phyloP scores from a whole-genome alignment of 1,140 invertebrate species.

The Aphis craccivora region DNA sequence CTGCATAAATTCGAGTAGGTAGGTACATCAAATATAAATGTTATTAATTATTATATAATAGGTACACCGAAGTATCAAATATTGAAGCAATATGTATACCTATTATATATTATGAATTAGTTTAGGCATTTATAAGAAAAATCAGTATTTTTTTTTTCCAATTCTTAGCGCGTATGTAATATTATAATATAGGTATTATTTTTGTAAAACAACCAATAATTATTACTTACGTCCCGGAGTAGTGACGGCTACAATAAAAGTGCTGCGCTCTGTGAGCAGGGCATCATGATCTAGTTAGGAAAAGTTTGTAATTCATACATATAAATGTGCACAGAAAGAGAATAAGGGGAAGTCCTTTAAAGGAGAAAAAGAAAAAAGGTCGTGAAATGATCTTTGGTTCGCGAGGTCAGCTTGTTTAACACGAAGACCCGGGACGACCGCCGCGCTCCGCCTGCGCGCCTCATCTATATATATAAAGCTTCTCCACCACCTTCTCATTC shows the following conservation, averaged over 20 bases:
- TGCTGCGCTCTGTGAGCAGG: constrained; percentile 24
- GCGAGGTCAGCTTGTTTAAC: constrained; percentile 38
- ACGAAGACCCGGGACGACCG: background rate
- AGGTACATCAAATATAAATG: no score
- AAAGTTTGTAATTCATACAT: background rate
- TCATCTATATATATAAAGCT: background rate
- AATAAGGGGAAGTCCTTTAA: background rate
- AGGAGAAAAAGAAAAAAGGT: background rate
- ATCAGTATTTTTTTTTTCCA: no score
- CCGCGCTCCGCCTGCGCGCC: background rate
- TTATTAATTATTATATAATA: no score
- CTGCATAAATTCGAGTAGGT: no score
- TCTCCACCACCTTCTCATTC: background rate
- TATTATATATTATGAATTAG: no score
- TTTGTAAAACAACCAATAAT: background rate
- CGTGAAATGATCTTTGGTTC: constrained; percentile 34
- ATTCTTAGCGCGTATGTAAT: no score
- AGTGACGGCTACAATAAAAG: background rate
- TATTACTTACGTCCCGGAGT: background rate
- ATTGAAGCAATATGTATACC: no score
- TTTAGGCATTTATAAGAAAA: no score
- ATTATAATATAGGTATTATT: background rate
- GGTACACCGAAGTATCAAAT: no score
- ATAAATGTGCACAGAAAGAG: background rate
- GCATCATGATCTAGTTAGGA: background rate